Evolutionary conservation across 2,888 invertebrate genomes (phyloP).

Genomic region (Oscheius sp.): DNA sequence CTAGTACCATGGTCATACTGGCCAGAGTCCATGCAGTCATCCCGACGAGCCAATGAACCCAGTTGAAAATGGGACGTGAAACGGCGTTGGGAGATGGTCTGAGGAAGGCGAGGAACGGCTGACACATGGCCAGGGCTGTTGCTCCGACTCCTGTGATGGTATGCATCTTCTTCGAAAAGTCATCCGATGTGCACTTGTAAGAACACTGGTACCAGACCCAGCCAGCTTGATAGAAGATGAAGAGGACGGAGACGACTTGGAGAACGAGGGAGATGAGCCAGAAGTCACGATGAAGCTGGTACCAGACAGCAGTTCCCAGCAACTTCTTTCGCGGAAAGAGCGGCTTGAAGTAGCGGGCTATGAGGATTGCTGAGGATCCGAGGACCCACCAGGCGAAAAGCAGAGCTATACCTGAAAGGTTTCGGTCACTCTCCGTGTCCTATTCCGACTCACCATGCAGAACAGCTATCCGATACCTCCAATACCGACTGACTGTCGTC

Average conservation of each 20-base stretch:
- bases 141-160: slow-evolving; percentile 51
- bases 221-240: slow-evolving; percentile 61
- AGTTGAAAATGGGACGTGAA: slow-evolving; percentile 56
- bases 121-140: slow-evolving; percentile 49
- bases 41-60: slow-evolving; percentile 62
- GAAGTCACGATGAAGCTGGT: slow-evolving; percentile 62
- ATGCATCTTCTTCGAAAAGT: slow-evolving; percentile 53
- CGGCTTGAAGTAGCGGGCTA: slow-evolving; percentile 64
- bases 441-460: slow-evolving; percentile 49
- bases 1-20: slow-evolving; percentile 55
- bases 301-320: slow-evolving; percentile 63
- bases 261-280: slow-evolving; percentile 52
- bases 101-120: slow-evolving; percentile 55
- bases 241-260: slow-evolving; percentile 56
- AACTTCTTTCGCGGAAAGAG: slow-evolving; percentile 58
- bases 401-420: slow-evolving; percentile 50
- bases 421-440: neutral
- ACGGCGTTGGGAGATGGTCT: slow-evolving; percentile 56
- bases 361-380: slow-evolving; percentile 58
- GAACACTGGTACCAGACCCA: slow-evolving; percentile 66
- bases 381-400: slow-evolving; percentile 64
- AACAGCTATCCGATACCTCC: slow-evolving; percentile 62
- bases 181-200: slow-evolving; percentile 58
- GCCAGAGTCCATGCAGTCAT: slow-evolving; percentile 62
- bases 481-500: slow-evolving; percentile 54